Conservation (phyloP, 2,888 invertebrate genomes). For the Dioctria linearis region DNA sequence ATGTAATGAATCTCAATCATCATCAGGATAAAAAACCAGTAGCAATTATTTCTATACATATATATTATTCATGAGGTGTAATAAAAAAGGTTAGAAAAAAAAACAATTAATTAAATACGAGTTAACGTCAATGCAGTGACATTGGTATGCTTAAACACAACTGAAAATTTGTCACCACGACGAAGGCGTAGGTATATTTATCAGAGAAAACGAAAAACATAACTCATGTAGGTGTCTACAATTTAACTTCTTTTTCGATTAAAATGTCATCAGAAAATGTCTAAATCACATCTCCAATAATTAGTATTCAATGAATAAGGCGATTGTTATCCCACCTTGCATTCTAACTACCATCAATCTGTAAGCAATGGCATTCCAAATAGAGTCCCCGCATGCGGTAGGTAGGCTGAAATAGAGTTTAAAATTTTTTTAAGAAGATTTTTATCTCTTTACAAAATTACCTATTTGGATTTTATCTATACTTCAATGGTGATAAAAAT, state of each 20-base stretch:
- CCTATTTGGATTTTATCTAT: too few species aligned
- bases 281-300: conserved; percentile 12
- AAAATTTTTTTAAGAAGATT: not conserved
- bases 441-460: too few species aligned
- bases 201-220: conserved; percentile 16
- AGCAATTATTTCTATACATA: not conserved
- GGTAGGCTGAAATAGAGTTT: conserved; percentile 15
- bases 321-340: conserved; percentile 34
- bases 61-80: not conserved
- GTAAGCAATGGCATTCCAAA: conserved; percentile 23
- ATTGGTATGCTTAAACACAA: not conserved
- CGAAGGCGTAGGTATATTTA: conserved; percentile 1
- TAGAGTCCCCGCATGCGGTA: conserved; percentile 16
- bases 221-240: conserved; percentile 35
- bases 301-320: conserved; percentile 27
- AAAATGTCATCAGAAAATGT: conserved; percentile 31
- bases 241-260: conserved; percentile 29
- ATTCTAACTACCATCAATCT: conserved; percentile 13
- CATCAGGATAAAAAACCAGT: not conserved
- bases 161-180: conserved; percentile 12
- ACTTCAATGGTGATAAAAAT: too few species aligned
- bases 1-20: not conserved
- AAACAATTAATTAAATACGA: not conserved
- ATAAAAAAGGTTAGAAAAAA: not conserved
- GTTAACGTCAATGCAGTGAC: not conserved